Percentiles rank a stretch among this genome's conserved stretches.
phyloP scores from a whole-genome alignment of 2,113 vertebrate genomes.

The Pipra filicauda region DNA sequence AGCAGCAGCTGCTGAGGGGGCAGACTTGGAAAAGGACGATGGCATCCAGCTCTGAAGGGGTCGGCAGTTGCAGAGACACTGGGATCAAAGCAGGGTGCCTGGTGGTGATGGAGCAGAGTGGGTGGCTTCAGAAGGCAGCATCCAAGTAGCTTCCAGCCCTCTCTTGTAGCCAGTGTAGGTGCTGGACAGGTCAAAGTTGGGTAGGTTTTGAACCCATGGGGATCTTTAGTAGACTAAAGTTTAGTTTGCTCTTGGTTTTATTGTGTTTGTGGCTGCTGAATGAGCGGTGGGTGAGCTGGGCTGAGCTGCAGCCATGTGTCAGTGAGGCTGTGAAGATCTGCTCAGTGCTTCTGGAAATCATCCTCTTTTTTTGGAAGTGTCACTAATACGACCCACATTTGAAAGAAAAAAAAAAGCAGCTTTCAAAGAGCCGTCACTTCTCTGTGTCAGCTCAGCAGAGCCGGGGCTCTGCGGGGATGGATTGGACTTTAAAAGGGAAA shows the following conservation, averaged over 20 bases:
- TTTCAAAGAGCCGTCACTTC: not conserved
- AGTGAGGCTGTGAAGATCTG: not conserved
- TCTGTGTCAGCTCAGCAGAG: not conserved
- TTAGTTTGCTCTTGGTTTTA: not conserved
- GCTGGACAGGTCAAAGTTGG: not conserved
- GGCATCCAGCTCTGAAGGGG: not conserved
- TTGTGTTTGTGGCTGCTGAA: not conserved
- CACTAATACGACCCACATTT: not conserved
- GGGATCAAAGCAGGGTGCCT: not conserved
- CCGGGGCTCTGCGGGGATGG: not conserved
- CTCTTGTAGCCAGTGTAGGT: not conserved
- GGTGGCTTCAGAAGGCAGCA: not conserved
- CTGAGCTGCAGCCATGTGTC: not conserved
- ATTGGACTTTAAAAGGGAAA: constrained; percentile 1
- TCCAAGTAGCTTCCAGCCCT: not conserved
- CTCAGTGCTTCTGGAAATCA: not conserved
- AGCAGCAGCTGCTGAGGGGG: not conserved
- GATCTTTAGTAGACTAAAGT: not conserved
- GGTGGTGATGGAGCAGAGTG: not conserved
- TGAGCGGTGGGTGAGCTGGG: not conserved
- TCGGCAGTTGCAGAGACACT: not conserved
- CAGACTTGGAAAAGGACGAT: not conserved
- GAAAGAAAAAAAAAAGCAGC: not conserved
- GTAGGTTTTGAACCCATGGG: not conserved
- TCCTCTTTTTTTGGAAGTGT: not conserved